A percentile compares a stretch with the other conserved stretches of the same genome.
These are phyloP conservation scores for Mycteria americana DNA, from an alignment of 2,797 vertebrate genomes.

Conservation along the genomic window DNA sequence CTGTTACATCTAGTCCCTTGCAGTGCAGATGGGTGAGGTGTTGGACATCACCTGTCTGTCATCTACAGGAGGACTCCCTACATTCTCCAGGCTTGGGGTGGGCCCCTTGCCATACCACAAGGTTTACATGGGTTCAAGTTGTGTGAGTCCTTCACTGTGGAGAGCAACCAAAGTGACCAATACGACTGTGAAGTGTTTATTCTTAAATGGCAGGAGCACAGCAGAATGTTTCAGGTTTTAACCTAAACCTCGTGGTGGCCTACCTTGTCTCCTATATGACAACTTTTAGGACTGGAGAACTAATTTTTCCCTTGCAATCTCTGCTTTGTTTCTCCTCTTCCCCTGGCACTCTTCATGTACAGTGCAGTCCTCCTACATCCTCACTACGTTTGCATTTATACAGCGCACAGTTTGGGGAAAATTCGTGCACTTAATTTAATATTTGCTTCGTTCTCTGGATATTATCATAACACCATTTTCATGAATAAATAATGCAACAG, in stretches of 20 bases:
- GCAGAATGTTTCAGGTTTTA: not conserved
- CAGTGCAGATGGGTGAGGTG: not conserved
- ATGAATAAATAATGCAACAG: not conserved
- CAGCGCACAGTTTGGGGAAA: not conserved
- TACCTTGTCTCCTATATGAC: not conserved
- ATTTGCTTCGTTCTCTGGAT: not conserved
- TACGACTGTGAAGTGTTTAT: not conserved
- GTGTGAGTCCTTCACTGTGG: not conserved
- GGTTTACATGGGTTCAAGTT: not conserved
- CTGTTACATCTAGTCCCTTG: not conserved
- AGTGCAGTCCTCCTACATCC: not conserved
- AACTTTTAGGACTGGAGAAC: not conserved
- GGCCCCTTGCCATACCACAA: not conserved
- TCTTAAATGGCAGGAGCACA: not conserved
- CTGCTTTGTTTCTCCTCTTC: not conserved
- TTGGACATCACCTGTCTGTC: not conserved
- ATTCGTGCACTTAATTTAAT: not conserved
- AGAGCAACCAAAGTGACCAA: not conserved
- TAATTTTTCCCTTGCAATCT: not conserved
- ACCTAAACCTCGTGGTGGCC: not conserved
- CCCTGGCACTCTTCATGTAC: not conserved
- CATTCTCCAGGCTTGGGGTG: accelerated
- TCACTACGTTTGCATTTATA: not conserved
- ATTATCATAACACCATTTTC: not conserved
- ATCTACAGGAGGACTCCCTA: not conserved